phyloP scores from a whole-genome alignment of 30 jellyfish, hydroid and myxozoan species.

The Aurelia sp. region DNA sequence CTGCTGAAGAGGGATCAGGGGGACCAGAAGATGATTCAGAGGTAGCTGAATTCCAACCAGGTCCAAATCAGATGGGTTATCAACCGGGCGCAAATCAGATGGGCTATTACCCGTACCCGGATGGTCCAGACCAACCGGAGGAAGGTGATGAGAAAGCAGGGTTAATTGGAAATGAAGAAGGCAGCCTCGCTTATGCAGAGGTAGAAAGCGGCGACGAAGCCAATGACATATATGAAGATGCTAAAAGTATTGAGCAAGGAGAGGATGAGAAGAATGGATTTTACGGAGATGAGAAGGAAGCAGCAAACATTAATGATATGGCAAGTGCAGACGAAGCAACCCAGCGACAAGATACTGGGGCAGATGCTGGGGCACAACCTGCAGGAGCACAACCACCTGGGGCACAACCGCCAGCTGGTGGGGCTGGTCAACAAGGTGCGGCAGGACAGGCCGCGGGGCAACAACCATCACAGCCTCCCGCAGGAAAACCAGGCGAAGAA shows the following conservation, averaged over 20 bases:
- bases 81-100: too few species aligned
- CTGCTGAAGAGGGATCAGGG: constrained; percentile 53
- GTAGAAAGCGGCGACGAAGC: constrained; percentile 41
- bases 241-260: constrained; percentile 39
- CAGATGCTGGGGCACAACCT: constrained; percentile 23
- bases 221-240: constrained; percentile 36
- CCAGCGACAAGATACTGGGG: constrained; percentile 29
- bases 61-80: too few species aligned
- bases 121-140: background rate
- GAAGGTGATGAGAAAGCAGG: constrained; percentile 16
- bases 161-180: background rate
- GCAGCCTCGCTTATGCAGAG: constrained; percentile 28
- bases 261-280: constrained; percentile 18
- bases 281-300: constrained; percentile 4
- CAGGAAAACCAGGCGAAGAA: constrained; percentile 1
- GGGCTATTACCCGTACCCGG: too few species aligned
- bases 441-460: constrained; percentile 25
- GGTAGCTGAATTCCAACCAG: constrained; percentile 13
- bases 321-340: constrained; percentile 36
- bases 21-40: constrained; percentile 29
- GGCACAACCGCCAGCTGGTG: background rate
- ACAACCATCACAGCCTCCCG: constrained; percentile 22
- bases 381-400: constrained; percentile 38
- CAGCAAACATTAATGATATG: constrained; percentile 43
- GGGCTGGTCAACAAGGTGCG: background rate